phyloP scores from a whole-genome alignment of 2,888 invertebrate genomes.

The Deilephila porcellus region DNA sequence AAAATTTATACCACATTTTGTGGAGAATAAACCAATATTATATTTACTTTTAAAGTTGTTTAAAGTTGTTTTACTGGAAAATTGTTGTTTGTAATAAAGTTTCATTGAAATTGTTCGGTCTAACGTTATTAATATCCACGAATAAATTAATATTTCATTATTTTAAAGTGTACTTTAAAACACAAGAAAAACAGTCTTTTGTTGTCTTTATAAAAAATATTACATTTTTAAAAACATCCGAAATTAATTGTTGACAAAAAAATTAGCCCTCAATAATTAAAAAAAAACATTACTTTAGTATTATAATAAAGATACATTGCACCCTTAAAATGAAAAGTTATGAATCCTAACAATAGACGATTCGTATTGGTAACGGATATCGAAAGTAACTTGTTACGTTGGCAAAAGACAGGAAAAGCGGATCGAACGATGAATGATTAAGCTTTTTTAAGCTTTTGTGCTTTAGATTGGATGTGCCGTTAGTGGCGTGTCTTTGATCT shows the following conservation, averaged over 20 bases:
- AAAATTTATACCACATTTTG: too few species aligned
- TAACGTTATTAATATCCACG: too few species aligned
- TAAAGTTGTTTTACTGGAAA: too few species aligned
- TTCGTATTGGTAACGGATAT: not conserved
- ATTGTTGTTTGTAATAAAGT: too few species aligned
- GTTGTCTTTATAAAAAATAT: too few species aligned
- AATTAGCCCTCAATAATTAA: not conserved
- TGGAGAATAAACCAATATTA: too few species aligned
- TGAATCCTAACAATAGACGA: not conserved
- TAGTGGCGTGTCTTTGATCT: conserved; percentile 50
- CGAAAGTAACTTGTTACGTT: not conserved
- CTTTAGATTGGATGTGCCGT: conserved; percentile 45
- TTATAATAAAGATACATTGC: not conserved
- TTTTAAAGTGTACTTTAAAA: not conserved
- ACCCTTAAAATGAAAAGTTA: not conserved
- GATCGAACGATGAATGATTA: conserved; percentile 41
- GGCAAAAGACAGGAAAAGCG: conserved; percentile 13
- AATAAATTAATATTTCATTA: too few species aligned
- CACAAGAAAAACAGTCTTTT: not conserved
- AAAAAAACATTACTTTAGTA: too few species aligned
- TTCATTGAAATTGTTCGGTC: too few species aligned
- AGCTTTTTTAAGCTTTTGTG: conserved; percentile 47
- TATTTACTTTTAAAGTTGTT: too few species aligned
- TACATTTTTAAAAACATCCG: too few species aligned
- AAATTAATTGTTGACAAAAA: not conserved